These are phyloP conservation scores for Buathra laborator DNA, from an alignment of 2,888 invertebrate species.

Conservation along the genomic window DNA sequence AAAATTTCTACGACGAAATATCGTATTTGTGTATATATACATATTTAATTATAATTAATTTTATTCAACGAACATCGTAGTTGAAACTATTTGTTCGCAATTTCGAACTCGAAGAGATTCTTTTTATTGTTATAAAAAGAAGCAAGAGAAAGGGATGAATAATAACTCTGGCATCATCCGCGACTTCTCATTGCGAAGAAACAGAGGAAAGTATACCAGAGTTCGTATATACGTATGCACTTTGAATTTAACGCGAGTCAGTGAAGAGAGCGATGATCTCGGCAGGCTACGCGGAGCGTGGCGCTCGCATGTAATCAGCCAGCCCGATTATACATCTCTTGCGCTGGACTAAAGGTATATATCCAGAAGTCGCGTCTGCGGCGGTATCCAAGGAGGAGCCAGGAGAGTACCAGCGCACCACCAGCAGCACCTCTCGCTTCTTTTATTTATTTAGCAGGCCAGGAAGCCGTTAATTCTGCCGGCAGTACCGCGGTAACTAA, in stretches of 20 bases:
- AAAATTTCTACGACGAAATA: neutral
- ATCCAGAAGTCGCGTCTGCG: slow-evolving; percentile 39
- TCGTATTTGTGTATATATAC: neutral
- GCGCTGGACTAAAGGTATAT: slow-evolving; percentile 36
- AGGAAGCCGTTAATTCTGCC: slow-evolving; percentile 83
- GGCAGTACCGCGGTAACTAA: slow-evolving; percentile 81
- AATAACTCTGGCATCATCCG: neutral
- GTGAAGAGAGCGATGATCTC: slow-evolving; percentile 39
- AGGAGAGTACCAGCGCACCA: slow-evolving; percentile 34
- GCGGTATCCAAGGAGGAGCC: slow-evolving; percentile 49
- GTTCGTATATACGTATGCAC: slow-evolving; percentile 5
- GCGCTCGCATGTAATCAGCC: slow-evolving; percentile 76
- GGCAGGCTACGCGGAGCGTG: slow-evolving; percentile 48
- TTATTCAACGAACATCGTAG: neutral
- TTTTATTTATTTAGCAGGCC: slow-evolving; percentile 82
- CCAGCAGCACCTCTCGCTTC: slow-evolving; percentile 67
- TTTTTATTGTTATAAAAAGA: too few relatives aligned
- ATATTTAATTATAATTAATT: neutral
- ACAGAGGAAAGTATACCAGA: slow-evolving; percentile 23
- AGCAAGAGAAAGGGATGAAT: neutral
- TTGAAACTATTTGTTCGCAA: neutral
- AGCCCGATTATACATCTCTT: slow-evolving; percentile 73
- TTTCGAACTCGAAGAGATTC: too few relatives aligned
- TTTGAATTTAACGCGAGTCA: slow-evolving; percentile 55
- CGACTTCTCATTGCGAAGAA: slow-evolving; percentile 8